Evolutionary conservation across 2,888 invertebrate genomes (phyloP), one percentile per base, ranked within the genome.

Genomic region (Apodemia hepburni): DNA sequence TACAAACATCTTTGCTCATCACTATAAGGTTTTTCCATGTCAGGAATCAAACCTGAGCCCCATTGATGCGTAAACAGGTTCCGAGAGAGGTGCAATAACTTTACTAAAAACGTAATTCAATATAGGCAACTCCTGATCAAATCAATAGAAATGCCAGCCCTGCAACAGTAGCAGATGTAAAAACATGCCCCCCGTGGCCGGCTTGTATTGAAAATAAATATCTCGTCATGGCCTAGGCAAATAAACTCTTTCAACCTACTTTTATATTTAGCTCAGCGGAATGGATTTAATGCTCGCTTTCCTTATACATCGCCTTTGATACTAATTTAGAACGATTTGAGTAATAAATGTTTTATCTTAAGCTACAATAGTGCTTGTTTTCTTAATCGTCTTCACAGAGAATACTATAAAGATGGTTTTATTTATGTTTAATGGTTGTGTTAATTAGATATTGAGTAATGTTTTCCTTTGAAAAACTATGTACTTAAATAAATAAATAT

Each of bases 201-300:
- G 72, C 75, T 73, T 77, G 71, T 74, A 78, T 84, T 82, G 74
- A 80, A 87, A 87, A 86, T 85, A 86, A 86, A 85, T 84, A 85
- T 78, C 80, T 79, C 77, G 77, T 64, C 65, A 66, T 81, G 75
- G 78, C 75, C 73, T 79, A 80, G 72, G 60, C 65, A 65, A 66
- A 68, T 42, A 66, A 59, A 64, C 63, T 63, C 57, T 64, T 63
- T 65, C 78, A 79, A 80, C 81, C 82, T 79, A 81, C 75, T 80
- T 84, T 78, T 79, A 78, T 76, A 79, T 80, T 78, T 80, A 80
- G 79, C 64, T 22, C 45, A 15, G 58, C 22, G 17, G 9, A 61
- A 27, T n/a, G 29, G 27, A 38, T 18, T 58, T 61, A 38, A 49
- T 29, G 47, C 8, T 22, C 57, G 51, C 59, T 38, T 54, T 59